Base-by-base conservation (phyloP, 1,140 invertebrate genomes). In the Pygmarrhopalites habei region DNA sequence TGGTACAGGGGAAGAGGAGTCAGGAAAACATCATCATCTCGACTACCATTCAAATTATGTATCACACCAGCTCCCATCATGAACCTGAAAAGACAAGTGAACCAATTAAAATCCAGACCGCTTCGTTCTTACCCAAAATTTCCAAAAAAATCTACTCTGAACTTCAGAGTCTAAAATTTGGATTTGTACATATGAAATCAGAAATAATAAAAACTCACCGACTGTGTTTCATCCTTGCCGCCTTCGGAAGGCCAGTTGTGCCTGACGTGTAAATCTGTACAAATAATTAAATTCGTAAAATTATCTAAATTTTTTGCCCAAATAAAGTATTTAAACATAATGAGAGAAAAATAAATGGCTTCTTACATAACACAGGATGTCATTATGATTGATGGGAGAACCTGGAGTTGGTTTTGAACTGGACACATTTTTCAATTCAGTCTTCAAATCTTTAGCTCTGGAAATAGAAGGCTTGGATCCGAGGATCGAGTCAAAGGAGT, bases 191-290 rank as follows among this genome's bases (percentile, higher is more conserved):
- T 17, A 39, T 39, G 17, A 39, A 10, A 39, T 17, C 7, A 39
- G 10, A 39, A 39, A 10, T 10, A 39, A 10, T 23, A 7, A 49
- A 15, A 49, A 15, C 23, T 49, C 74, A 79, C 69, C 79, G 79
- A 51, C 84, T 84, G 67, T 89, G 81, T 10, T 85, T 85, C 62
- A 94, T 87, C 58, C 91, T 83, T 28, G 90, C 90, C 46, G 90
- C 89, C 77, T 95, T 95, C 0, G 90, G 91, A 46, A 94, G 73
- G 10, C 91, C 92, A n/a, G 90, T 94, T 0, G 92, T 95, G 30
- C 91, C 91, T 51, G 90, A 92, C 1, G 91, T 95, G 73, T 89
- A 95, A n/a, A n/a, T n/a, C n/a, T n/a, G n/a, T n/a, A n/a, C n/a
- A n/a, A n/a, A n/a, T n/a, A n/a, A n/a, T n/a, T n/a, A n/a, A n/a